Conservation (phyloP, 2,797 vertebrate genomes). For the Megaceryle alcyon region DNA sequence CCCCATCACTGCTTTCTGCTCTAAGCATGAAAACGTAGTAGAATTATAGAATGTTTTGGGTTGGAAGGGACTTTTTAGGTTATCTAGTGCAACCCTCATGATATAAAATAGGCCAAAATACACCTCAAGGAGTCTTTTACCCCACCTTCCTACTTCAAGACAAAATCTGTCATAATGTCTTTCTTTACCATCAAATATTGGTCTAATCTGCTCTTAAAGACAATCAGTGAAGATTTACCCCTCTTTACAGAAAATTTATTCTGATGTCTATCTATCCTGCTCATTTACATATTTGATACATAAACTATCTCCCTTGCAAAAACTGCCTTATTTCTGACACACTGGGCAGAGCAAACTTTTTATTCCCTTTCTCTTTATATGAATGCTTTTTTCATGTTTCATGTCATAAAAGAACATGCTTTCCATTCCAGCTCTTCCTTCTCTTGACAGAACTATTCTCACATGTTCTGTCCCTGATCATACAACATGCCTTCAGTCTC, state of each 20-base stretch:
- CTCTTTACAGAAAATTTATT: not conserved
- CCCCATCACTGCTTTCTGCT: not conserved
- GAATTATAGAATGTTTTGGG: not conserved
- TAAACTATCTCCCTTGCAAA: not conserved
- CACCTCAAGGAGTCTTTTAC: not conserved
- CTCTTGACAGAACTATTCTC: not conserved
- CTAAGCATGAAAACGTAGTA: not conserved
- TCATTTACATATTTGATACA: not conserved
- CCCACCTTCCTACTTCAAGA: not conserved
- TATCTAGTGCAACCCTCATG: not conserved
- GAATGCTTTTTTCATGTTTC: not conserved
- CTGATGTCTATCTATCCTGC: not conserved
- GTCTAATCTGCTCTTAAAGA: not conserved
- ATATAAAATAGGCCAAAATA: not conserved
- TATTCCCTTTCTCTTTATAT: not conserved
- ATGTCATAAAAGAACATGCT: not conserved
- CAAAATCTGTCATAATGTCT: not conserved
- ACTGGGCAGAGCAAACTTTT: not conserved
- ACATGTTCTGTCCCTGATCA: not conserved
- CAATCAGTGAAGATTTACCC: not conserved
- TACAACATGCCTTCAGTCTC: not conserved
- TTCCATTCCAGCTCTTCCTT: not conserved
- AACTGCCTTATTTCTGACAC: not conserved
- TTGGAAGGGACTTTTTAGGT: not conserved
- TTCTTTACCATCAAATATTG: not conserved